phyloP scores from a whole-genome alignment of 2,888 invertebrate species.

The Perizoma affinitatum region DNA sequence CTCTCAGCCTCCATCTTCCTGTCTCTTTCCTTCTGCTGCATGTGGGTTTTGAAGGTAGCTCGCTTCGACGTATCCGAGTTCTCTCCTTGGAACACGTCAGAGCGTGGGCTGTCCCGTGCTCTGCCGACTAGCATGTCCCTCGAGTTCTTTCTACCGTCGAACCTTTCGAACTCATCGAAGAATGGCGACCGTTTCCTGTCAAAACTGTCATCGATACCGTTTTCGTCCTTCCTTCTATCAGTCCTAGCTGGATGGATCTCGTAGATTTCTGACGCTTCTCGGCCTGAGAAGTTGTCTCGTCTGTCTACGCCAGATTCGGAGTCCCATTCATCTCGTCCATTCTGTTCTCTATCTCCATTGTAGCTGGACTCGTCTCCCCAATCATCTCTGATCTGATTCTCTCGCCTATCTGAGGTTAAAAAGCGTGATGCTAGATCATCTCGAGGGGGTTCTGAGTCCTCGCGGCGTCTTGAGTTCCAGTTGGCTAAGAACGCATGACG shows the following conservation, averaged over 20 bases:
- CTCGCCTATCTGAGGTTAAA: constrained; percentile 70
- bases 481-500: constrained; percentile 80
- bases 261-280: constrained; percentile 77
- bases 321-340: constrained; percentile 76
- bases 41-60: constrained; percentile 89
- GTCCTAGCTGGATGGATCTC: constrained; percentile 71
- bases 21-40: constrained; percentile 87
- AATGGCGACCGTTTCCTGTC: constrained; percentile 72
- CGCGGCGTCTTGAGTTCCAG: constrained; percentile 76
- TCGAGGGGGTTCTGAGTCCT: constrained; percentile 67
- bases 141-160: constrained; percentile 78
- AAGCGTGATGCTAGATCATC: constrained; percentile 76
- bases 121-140: constrained; percentile 78
- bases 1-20: constrained; percentile 87
- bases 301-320: constrained; percentile 75
- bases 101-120: constrained; percentile 73
- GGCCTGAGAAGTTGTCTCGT: constrained; percentile 69
- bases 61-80: constrained; percentile 72
- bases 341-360: constrained; percentile 62
- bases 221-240: constrained; percentile 68
- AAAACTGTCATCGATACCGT: constrained; percentile 63
- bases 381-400: constrained; percentile 63
- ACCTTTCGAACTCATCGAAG: constrained; percentile 76
- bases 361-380: constrained; percentile 78
- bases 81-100: constrained; percentile 67